These are phyloP conservation scores for Hyles euphorbiae DNA, from an alignment of 1,140 invertebrate genomes.

Conservation along the genomic window DNA sequence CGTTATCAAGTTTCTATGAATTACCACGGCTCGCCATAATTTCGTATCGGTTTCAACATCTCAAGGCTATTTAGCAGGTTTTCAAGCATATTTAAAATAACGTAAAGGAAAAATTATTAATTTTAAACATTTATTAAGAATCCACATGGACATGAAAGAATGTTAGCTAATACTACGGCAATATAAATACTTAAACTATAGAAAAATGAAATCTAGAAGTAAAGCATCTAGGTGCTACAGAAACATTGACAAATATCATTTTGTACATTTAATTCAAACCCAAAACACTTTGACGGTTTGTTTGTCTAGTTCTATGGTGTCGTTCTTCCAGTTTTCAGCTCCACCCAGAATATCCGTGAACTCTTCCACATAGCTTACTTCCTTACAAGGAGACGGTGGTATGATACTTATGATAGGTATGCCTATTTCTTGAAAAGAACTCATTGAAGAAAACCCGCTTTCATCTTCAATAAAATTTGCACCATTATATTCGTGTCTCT, in stretches of 20 bases:
- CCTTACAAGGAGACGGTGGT: slow-evolving; percentile 62
- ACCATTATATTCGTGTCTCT: slow-evolving; percentile 55
- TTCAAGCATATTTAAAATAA: too few species aligned
- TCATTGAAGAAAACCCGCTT: slow-evolving; percentile 88
- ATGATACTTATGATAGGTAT: slow-evolving; percentile 76
- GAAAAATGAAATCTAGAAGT: slow-evolving; percentile 12
- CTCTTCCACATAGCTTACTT: slow-evolving; percentile 50
- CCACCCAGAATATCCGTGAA: slow-evolving; percentile 38
- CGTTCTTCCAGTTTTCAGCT: slow-evolving; percentile 51
- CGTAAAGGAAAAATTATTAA: too few species aligned
- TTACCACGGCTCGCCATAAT: background rate
- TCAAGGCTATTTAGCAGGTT: background rate
- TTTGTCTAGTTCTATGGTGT: slow-evolving; percentile 50
- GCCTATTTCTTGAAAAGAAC: slow-evolving; percentile 86
- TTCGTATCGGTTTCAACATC: background rate
- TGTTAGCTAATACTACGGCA: slow-evolving; percentile 2
- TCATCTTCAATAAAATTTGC: slow-evolving; percentile 80
- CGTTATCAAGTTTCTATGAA: background rate
- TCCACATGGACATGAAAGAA: background rate
- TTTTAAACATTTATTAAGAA: too few species aligned
- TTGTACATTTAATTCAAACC: slow-evolving; percentile 36
- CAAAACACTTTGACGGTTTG: slow-evolving; percentile 69
- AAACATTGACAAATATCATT: slow-evolving; percentile 13
- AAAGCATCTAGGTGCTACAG: slow-evolving; percentile 8
- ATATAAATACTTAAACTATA: slow-evolving; percentile 12